Evolutionary conservation across 2,797 vertebrate genomes (phyloP), one percentile per base, ranked within the genome.

Genomic region (Gymnoscopelus microlampas): DNA sequence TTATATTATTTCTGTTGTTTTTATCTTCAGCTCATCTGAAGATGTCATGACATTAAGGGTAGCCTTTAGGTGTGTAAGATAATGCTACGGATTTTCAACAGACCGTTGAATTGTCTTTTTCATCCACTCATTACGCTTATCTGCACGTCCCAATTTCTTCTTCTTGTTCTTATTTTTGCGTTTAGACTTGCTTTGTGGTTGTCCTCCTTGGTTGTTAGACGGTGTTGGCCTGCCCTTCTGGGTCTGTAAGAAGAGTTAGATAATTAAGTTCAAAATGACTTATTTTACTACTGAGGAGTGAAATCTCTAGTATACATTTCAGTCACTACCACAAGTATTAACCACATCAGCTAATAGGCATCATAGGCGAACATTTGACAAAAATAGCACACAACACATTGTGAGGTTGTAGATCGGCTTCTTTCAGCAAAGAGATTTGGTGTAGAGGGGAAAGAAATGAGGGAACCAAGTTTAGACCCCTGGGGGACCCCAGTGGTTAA

Each of bases 61-160:
- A 44, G 39, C 8, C 39, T 44, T 8, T 39, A 44, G 8, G 2
- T 7, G 2, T 10, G 39, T 13, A 56, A 35, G 5, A 24, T 15
- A 6, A 66, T 2, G 24, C 47, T 14, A 44, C 57, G 11, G 44
- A 14, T 54, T 48, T 78, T 60, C 86, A 77, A 86, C 0, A 0
- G 84, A 87, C 39, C 84, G 83, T 35, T 84, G 51, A 66, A 86
- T 9, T 0, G 85, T 54, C 2, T 76, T 88, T 60, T 78, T 47
- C 0, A 87, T 83, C 29, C 76, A 88, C 0, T 15, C 71, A 0
- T 81, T 75, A 10, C 83, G 79, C 29, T 11, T 89, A 5, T 76
- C 70, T 0, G 71, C 12, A 0, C 80, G 77, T 60, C 80, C 83
- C 0, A 35, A 64, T 48, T 69, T 56, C 5, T 48, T 2, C 12